These are phyloP conservation scores for Sogatella furcifera DNA, from an alignment of 1,140 invertebrate species.

Conservation along the genomic window DNA sequence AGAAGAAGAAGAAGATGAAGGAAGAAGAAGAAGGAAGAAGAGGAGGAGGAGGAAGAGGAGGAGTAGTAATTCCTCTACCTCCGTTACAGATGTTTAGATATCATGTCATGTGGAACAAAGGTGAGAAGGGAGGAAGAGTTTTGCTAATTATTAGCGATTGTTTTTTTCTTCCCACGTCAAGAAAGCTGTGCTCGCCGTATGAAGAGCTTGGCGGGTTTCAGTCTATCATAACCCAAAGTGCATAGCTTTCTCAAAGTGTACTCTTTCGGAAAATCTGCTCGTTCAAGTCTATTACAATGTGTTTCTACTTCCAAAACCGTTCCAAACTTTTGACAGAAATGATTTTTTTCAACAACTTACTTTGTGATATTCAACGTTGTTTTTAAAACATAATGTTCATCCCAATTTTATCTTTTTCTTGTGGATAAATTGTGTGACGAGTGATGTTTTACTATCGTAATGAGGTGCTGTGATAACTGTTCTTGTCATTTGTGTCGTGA, in stretches of 20 bases:
- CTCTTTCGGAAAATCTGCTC: neutral
- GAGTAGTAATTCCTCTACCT: no score
- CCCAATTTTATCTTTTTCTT: no score
- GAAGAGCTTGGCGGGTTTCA: neutral
- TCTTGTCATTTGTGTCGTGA: conserved; percentile 46
- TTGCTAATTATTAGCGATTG: conserved; percentile 25
- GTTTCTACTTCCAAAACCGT: no score
- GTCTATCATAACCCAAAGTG: conserved; percentile 15
- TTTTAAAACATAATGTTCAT: no score
- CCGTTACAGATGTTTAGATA: neutral
- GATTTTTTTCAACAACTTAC: no score
- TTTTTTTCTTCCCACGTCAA: conserved; percentile 30
- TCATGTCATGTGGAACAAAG: conserved; percentile 11
- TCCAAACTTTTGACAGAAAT: no score
- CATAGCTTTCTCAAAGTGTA: neutral
- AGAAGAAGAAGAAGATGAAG: no score
- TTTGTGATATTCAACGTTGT: no score
- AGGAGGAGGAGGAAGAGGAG: no score
- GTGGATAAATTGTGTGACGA: conserved; percentile 15
- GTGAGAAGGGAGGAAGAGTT: conserved; percentile 6
- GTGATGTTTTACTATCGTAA: conserved; percentile 18
- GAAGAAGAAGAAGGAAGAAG: no score
- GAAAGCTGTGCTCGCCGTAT: neutral
- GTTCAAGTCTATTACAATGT: conserved; percentile 11
- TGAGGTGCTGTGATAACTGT: conserved; percentile 42